Base-by-base conservation (phyloP, 2,797 vertebrate species). In the Enteromius thamalakanensis region DNA sequence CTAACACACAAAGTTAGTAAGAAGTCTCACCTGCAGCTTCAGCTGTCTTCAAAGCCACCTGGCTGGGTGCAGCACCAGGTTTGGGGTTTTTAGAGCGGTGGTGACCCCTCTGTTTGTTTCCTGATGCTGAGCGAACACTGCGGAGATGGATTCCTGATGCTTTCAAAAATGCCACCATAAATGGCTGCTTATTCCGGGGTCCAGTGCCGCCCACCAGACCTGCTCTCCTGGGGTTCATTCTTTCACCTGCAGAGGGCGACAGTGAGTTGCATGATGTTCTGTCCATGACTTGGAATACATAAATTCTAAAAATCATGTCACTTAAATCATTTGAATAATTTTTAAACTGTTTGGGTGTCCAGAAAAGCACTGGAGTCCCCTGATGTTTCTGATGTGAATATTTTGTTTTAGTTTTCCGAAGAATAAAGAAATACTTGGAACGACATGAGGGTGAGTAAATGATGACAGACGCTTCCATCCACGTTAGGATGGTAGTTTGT, bases 91-190 rank as follows among this genome's bases (percentile, higher is more conserved):
- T 99, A 70, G 96, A 96, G 23, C 97, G 93, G 86, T 95, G 96
- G 55, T 95, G 94, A 88, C 96, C 96, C 74, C 96, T 95, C 67
- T 96, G 97, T 90, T 96, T 98, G 67, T 94, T 92, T 37, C 91
- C 91, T 0, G 93, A 88, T 17, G 93, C 89, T 2, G 98, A 99
- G 85, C 98, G 96, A 67, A 95, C 67, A 10, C 95, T 96, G 60
- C 98, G 97, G 21, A 98, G 91, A 32, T 96, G 97, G 32, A 98
- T 95, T 88, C 97, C 97, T 0, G 95, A 97, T 80, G 96, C 97
- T 93, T 97, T 98, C 87, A 99, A 97, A 91, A 99, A 99, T 77
- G 96, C 98, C 1, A 99, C 98, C 42, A 98, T 94, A 92, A 99
- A 99, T 0, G 98, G 96, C 86, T 97, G 98, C 91, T 97, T 98